Conservation (phyloP, 2,888 invertebrate species). For the Pyrgus malvae region DNA sequence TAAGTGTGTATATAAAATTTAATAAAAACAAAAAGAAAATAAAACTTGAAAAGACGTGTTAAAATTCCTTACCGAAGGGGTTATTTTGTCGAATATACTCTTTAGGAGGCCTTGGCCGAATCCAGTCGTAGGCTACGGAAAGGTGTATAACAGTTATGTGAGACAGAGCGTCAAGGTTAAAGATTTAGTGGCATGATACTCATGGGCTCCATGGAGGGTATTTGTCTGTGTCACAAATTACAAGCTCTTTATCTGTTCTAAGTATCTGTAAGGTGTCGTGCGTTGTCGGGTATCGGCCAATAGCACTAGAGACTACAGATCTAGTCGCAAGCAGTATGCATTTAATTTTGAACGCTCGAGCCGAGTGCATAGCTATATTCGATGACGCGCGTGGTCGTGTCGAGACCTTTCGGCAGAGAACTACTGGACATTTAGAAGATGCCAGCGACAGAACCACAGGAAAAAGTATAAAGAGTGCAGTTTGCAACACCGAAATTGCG, state of each 20-base stretch:
- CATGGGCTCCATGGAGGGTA: slow-evolving; percentile 65
- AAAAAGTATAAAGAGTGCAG: slow-evolving; percentile 81
- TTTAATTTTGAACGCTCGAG: slow-evolving; percentile 77
- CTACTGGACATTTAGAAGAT: slow-evolving; percentile 73
- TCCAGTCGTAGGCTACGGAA: slow-evolving; percentile 81
- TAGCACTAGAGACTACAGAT: slow-evolving; percentile 80
- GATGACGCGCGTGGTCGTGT: slow-evolving; percentile 74
- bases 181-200: slow-evolving; percentile 68
- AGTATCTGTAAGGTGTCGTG: slow-evolving; percentile 77
- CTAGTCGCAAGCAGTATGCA: slow-evolving; percentile 81
- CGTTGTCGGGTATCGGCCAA: slow-evolving; percentile 78
- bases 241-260: slow-evolving; percentile 79
- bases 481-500: slow-evolving; percentile 79
- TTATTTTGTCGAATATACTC: slow-evolving; percentile 84
- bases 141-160: slow-evolving; percentile 81
- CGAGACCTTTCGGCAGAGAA: slow-evolving; percentile 66
- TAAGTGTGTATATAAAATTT: slow-evolving; percentile 56
- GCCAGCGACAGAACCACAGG: slow-evolving; percentile 79
- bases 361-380: slow-evolving; percentile 77
- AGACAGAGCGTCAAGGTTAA: slow-evolving; percentile 73
- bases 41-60: slow-evolving; percentile 75
- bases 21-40: slow-evolving; percentile 56
- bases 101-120: slow-evolving; percentile 83
- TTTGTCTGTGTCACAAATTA: slow-evolving; percentile 81
- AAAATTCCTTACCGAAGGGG: slow-evolving; percentile 83